Evolutionary conservation across 2,113 vertebrate species (phyloP).

Genomic region (Trinectes maculatus): DNA sequence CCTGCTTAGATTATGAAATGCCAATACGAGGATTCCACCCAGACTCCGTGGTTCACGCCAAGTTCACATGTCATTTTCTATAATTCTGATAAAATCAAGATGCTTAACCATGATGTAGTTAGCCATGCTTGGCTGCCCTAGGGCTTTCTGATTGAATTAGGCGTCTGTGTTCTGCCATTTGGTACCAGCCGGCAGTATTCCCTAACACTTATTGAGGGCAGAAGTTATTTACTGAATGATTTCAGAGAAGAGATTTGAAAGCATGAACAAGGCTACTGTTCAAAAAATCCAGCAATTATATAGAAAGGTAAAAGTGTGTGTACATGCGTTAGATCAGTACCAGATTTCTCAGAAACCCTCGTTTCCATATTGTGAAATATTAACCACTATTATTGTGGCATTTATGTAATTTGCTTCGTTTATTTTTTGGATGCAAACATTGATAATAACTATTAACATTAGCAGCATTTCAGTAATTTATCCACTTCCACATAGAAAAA

Average conservation of each 20-base stretch:
- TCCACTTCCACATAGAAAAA: neutral
- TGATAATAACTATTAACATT: too few species aligned
- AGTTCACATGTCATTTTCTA: conserved; percentile 99
- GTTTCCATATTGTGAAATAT: too few species aligned
- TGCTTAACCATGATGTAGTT: conserved; percentile 90
- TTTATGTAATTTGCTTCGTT: too few species aligned
- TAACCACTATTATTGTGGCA: too few species aligned
- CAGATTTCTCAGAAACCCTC: too few species aligned
- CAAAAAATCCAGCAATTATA: conserved; percentile 48
- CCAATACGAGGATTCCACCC: conserved; percentile 95
- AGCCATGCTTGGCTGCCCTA: conserved; percentile 72
- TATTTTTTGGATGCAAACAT: too few species aligned
- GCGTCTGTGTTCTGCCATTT: conserved; percentile 72
- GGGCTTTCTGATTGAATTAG: conserved; percentile 80
- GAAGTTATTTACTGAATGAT: conserved; percentile 70
- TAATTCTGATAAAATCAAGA: conserved; percentile 92
- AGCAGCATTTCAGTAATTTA: neutral
- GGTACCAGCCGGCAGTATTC: conserved; percentile 70
- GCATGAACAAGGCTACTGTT: conserved; percentile 26
- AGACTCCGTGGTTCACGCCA: conserved; percentile 91
- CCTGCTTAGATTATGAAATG: conserved; percentile 95
- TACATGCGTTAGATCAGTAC: too few species aligned
- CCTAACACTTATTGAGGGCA: conserved; percentile 61
- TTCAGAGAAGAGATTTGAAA: conserved; percentile 46
- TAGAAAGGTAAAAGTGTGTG: too few species aligned